Evolutionary conservation across 2,888 invertebrate species (phyloP), one percentile per base, ranked within the genome.

Genomic region (Caenorhabditis sp.): DNA sequence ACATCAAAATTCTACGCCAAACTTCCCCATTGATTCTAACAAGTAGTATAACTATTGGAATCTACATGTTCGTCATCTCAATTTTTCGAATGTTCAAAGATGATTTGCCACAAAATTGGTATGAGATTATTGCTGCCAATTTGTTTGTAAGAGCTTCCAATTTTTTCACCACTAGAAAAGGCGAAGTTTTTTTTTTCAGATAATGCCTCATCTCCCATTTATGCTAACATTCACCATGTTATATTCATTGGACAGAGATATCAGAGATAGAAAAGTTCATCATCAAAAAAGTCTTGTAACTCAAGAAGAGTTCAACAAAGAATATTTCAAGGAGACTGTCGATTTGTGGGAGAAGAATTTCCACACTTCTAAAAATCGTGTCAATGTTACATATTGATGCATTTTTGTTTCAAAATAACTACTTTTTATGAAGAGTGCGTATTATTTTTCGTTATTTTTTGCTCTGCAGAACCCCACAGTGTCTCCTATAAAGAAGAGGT

Each of bases 161-260:
- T 6, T 31, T 6, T 31, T 31, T 31, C 31, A 31, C 31, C 4
- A 31, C 31, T 4, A 6, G 31, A 31, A 31, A 4, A n/a, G n/a
- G n/a, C 10, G 31, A 6, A 31, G 31, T 31, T 31, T 31, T 4
- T 31, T 31, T 26, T 66, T 70, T 10, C 57, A 71, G 71, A 66
- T 71, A 6, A 66, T 71, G 66, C 71, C 71, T 14, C 66, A 71
- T 24, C 66, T 71, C 61, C 71, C 71, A 27, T 66, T 71, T 27
- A 57, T 71, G 51, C 63, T 71, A 43, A 63, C 71, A 1, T 66
- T 65, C 2, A 24, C 66, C 17, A 66, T 71, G 17, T 49, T 66
- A 0, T 31, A 57, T 21, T 65, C 66, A 17, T 51, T 66, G 12
- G 58, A 59, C 1, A 37, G 63, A 12, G 60, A 24, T 2, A n/a